These are phyloP conservation scores for Drosophila quinaria DNA, from an alignment of 2,888 invertebrate genomes.

Conservation along the genomic window DNA sequence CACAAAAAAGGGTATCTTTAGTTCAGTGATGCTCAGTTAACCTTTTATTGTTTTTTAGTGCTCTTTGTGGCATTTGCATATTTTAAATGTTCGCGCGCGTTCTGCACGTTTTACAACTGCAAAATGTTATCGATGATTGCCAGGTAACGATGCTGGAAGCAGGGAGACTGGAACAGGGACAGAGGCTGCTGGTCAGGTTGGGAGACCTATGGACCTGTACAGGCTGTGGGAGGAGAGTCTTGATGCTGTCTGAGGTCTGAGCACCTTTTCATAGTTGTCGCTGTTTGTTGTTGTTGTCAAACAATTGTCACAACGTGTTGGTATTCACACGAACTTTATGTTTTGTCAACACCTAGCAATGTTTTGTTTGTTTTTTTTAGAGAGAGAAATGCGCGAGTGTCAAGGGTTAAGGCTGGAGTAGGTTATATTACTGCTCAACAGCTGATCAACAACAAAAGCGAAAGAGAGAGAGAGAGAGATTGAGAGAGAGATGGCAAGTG, in stretches of 20 bases:
- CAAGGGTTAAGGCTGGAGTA: slow-evolving; percentile 47
- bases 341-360: slow-evolving; percentile 78
- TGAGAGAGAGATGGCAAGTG: slow-evolving; percentile 1
- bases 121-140: slow-evolving; percentile 76
- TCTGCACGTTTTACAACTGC: slow-evolving; percentile 75
- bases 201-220: slow-evolving; percentile 18
- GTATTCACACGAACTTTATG: slow-evolving; percentile 84
- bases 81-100: slow-evolving; percentile 72
- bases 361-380: slow-evolving; percentile 17
- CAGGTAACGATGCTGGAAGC: slow-evolving; percentile 35
- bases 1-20: slow-evolving; percentile 2
- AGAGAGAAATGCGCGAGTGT: slow-evolving; percentile 24
- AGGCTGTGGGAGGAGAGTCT: slow-evolving; percentile 45
- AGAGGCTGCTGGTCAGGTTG: neutral
- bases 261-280: slow-evolving; percentile 69
- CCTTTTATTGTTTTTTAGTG: slow-evolving; percentile 27
- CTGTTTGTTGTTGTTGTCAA: slow-evolving; percentile 64
- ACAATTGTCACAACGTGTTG: slow-evolving; percentile 82
- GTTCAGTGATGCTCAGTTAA: neutral
- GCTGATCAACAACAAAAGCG: neutral
- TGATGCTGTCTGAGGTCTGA: slow-evolving; percentile 35
- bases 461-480: neutral
- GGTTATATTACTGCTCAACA: slow-evolving; percentile 10
- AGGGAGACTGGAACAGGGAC: slow-evolving; percentile 8
- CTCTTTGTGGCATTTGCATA: slow-evolving; percentile 76